Conservation (phyloP, 23 tunicate species). For the Corella eumyota region DNA sequence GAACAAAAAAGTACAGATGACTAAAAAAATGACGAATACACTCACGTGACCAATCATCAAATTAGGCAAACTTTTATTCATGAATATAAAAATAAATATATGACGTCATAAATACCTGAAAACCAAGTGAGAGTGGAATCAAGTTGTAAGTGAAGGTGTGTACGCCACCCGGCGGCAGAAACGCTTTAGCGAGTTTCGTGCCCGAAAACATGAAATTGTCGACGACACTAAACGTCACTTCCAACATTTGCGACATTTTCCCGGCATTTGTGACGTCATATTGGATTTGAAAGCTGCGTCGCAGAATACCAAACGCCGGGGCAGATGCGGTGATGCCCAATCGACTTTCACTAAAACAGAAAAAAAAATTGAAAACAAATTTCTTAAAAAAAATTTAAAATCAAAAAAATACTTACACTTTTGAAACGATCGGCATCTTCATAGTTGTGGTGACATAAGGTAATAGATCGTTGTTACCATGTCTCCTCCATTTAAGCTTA, state of each 20-base stretch:
- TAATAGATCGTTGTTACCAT: background rate
- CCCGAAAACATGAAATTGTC: slow-evolving; percentile 90
- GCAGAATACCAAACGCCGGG: slow-evolving; percentile 49
- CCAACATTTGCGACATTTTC: slow-evolving; percentile 40
- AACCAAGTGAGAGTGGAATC: slow-evolving; percentile 66
- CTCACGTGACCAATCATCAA: too few relatives aligned
- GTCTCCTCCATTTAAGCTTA: slow-evolving; percentile 11
- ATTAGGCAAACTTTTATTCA: too few relatives aligned
- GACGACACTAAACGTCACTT: slow-evolving; percentile 25
- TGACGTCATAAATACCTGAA: too few relatives aligned
- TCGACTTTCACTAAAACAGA: slow-evolving; percentile 4
- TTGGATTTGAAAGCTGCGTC: slow-evolving; percentile 12
- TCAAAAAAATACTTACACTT: background rate
- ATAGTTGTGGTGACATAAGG: slow-evolving; percentile 2
- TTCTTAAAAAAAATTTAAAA: background rate
- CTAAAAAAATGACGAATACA: too few relatives aligned
- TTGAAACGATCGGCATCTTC: slow-evolving; percentile 12
- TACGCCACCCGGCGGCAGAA: slow-evolving; percentile 39
- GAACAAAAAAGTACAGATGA: too few relatives aligned
- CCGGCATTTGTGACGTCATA: slow-evolving; percentile 34
- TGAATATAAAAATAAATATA: too few relatives aligned
- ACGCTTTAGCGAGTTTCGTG: slow-evolving; percentile 34
- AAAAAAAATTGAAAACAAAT: background rate
- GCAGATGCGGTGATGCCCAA: slow-evolving; percentile 15
- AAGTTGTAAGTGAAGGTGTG: slow-evolving; percentile 27